phyloP scores from a whole-genome alignment of 2,797 vertebrate genomes.

The Phoxinus dragarum region DNA sequence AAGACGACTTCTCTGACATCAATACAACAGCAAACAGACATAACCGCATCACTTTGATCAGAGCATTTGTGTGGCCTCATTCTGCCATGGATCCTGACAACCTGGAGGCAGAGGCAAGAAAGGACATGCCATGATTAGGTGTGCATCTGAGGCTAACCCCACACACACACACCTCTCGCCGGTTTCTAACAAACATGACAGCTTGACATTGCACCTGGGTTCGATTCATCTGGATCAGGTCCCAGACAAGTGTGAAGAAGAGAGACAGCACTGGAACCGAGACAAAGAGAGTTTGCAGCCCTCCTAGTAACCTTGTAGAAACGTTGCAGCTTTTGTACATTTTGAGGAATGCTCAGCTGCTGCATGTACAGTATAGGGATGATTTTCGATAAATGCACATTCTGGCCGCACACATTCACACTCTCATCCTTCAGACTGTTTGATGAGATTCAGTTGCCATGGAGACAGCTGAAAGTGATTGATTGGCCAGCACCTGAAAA shows the following conservation, averaged over 20 bases:
- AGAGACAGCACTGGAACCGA: slow-evolving; percentile 3
- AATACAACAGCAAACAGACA: slow-evolving; percentile 35
- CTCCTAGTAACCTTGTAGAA: slow-evolving; percentile 33
- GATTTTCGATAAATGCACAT: slow-evolving; percentile 34
- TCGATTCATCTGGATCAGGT: slow-evolving; percentile 32
- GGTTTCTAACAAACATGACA: slow-evolving; percentile 50
- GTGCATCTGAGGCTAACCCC: slow-evolving; percentile 38
- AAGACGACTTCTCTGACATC: slow-evolving; percentile 24
- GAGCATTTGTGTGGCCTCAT: slow-evolving; percentile 55
- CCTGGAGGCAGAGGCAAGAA: slow-evolving; percentile 42
- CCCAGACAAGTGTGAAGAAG: slow-evolving; percentile 38
- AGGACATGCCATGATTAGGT: slow-evolving; percentile 50
- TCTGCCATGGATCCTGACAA: slow-evolving; percentile 61
- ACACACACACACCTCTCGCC: slow-evolving; percentile 24
- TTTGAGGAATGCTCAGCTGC: slow-evolving; percentile 2
- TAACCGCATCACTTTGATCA: slow-evolving; percentile 20
- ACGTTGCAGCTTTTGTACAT: neutral
- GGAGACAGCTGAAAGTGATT: slow-evolving; percentile 55
- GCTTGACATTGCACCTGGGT: slow-evolving; percentile 46
- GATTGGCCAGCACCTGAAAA: slow-evolving; percentile 59
- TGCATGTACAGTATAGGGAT: neutral
- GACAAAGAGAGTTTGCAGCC: slow-evolving; percentile 15
- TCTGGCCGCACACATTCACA: slow-evolving; percentile 28
- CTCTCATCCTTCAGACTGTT: slow-evolving; percentile 42
- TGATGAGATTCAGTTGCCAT: slow-evolving; percentile 62